These are phyloP conservation scores for Apantesis nais DNA, from an alignment of 2,888 invertebrate species.

Conservation along the genomic window DNA sequence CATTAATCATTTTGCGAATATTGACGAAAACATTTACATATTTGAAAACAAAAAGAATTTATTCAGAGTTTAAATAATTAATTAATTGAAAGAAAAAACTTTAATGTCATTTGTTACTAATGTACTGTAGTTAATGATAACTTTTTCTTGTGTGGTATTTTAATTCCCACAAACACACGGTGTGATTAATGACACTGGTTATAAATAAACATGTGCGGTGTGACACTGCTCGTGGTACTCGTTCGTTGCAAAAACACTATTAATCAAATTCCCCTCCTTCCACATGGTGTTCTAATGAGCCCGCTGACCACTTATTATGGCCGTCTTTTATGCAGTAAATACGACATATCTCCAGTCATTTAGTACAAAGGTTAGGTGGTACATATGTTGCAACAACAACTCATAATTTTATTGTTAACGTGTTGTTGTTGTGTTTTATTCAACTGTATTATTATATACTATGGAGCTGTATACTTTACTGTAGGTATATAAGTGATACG, in stretches of 20 bases:
- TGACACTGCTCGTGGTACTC: not conserved
- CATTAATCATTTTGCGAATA: no score
- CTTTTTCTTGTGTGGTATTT: not conserved
- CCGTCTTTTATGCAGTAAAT: not conserved
- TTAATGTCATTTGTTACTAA: not conserved
- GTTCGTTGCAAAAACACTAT: not conserved
- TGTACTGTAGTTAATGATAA: not conserved
- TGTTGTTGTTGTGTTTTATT: no score
- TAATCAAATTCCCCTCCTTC: not conserved
- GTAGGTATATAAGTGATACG: no score
- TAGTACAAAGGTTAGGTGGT: not conserved
- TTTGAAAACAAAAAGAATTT: no score
- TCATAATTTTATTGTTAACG: not conserved
- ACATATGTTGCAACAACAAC: not conserved
- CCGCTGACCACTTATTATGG: not conserved
- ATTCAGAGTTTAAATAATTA: no score
- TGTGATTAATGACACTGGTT: not conserved
- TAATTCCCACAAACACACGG: not conserved
- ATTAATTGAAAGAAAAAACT: not conserved
- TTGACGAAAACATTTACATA: no score
- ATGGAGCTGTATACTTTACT: no score
- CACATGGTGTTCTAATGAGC: not conserved
- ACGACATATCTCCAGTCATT: not conserved
- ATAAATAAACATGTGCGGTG: not conserved
- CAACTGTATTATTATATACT: no score